A percentile compares a stretch with the other conserved stretches of the same genome.
phyloP scores from a whole-genome alignment of 2,113 vertebrate species.

The Herpetotheres cachinnans region DNA sequence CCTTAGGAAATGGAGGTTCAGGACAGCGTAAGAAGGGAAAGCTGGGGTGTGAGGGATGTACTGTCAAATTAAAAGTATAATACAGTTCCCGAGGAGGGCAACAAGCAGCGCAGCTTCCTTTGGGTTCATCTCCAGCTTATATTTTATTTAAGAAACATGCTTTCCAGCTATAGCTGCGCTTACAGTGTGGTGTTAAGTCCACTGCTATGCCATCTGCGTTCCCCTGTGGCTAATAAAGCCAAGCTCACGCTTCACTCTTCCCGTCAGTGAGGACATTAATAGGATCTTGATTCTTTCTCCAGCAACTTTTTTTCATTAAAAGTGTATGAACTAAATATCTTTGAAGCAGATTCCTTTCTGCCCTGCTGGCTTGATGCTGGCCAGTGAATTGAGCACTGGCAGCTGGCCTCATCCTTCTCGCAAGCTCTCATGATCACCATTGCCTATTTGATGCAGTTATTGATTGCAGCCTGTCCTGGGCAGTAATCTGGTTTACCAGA shows the following conservation, averaged over 20 bases:
- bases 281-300: background rate
- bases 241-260: rapidly evolving
- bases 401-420: rapidly evolving
- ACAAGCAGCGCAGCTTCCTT: background rate
- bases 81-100: background rate
- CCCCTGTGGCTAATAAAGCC: background rate
- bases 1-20: background rate
- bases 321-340: background rate
- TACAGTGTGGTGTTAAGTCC: background rate
- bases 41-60: background rate
- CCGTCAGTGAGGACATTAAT: background rate
- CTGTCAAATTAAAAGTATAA: background rate
- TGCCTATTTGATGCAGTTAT: background rate
- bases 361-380: background rate
- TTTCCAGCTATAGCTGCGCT: background rate
- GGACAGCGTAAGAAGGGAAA: background rate
- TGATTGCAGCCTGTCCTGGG: background rate
- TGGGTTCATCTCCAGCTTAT: background rate
- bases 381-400: background rate
- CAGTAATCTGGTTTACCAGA: background rate
- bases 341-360: background rate
- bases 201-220: background rate
- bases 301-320: background rate
- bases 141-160: background rate
- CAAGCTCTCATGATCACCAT: rapidly evolving